A percentile compares a stretch with the other conserved stretches of the same genome.
Conservation (phyloP, 1,140 invertebrate genomes). For the Drosophila teissieri region DNA sequence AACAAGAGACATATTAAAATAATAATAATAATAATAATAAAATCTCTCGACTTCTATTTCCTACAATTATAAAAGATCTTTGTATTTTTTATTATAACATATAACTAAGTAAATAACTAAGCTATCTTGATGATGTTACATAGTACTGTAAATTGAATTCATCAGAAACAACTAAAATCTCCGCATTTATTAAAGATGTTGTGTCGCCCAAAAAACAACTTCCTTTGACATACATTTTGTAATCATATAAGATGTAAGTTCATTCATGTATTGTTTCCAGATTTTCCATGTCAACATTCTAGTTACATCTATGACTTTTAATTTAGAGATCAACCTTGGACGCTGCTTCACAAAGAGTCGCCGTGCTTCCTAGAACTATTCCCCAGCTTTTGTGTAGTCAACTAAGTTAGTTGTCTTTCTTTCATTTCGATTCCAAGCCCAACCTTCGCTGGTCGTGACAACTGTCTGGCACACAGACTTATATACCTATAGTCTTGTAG, state of each 20-base stretch:
- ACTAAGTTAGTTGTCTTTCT: conserved; percentile 14
- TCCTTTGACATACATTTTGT: background rate
- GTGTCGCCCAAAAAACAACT: background rate
- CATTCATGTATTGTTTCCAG: background rate
- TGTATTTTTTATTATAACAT: too few relatives aligned
- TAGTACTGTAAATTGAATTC: too few relatives aligned
- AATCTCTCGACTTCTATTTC: too few relatives aligned
- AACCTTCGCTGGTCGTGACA: conserved; percentile 40
- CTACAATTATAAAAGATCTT: too few relatives aligned
- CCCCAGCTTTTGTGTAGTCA: conserved; percentile 1
- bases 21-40: too few relatives aligned
- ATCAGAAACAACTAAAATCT: background rate
- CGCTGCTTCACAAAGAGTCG: background rate
- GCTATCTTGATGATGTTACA: too few relatives aligned
- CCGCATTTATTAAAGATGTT: too few relatives aligned
- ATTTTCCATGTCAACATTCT: background rate
- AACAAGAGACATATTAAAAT: background rate
- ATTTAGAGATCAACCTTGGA: conserved; percentile 1
- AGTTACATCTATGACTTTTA: background rate
- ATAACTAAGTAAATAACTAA: too few relatives aligned
- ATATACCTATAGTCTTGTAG: conserved; percentile 1
- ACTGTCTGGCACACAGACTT: conserved; percentile 15
- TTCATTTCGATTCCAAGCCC: conserved; percentile 13
- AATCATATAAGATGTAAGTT: background rate
- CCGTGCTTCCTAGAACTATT: conserved; percentile 5